Conservation (phyloP, 2,113 vertebrate genomes). For the Ophthalmolycus amberensis region DNA sequence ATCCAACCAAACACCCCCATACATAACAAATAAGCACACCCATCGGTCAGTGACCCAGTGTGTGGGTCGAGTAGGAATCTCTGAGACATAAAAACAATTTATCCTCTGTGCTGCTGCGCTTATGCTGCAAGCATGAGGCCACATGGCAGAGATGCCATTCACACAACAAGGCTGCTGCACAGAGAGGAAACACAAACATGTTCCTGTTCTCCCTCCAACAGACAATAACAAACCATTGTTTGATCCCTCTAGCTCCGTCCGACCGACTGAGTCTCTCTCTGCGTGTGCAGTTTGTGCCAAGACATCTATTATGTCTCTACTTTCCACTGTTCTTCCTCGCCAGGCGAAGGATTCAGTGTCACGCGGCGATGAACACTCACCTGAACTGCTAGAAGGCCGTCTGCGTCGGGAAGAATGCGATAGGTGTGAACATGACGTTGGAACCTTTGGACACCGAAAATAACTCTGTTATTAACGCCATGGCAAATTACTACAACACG, state of each 20-base stretch:
- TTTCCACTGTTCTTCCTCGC: neutral
- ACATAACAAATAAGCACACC: constrained; percentile 58
- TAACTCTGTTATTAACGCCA: neutral
- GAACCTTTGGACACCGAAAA: constrained; percentile 80
- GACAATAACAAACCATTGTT: constrained; percentile 52
- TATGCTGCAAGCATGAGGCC: constrained; percentile 75
- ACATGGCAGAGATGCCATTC: constrained; percentile 72
- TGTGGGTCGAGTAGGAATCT: constrained; percentile 77
- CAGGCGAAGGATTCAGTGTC: neutral
- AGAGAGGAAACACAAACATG: constrained; percentile 63
- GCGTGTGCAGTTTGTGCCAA: constrained; percentile 11
- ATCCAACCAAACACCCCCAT: constrained; percentile 59
- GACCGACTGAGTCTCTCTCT: neutral
- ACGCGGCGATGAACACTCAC: constrained; percentile 70
- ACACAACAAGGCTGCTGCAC: constrained; percentile 65
- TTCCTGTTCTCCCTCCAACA: constrained; percentile 64
- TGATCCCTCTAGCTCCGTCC: constrained; percentile 30
- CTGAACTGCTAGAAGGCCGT: constrained; percentile 90
- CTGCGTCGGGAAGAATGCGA: constrained; percentile 88
- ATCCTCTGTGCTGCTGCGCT: constrained; percentile 77
- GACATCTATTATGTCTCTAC: neutral
- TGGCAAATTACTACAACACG: neutral
- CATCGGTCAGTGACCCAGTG: constrained; percentile 53
- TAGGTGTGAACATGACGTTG: constrained; percentile 90
- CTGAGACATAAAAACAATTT: constrained; percentile 80